phyloP scores from a whole-genome alignment of 2,797 vertebrate genomes.

The Pyrocephalus nanus region DNA sequence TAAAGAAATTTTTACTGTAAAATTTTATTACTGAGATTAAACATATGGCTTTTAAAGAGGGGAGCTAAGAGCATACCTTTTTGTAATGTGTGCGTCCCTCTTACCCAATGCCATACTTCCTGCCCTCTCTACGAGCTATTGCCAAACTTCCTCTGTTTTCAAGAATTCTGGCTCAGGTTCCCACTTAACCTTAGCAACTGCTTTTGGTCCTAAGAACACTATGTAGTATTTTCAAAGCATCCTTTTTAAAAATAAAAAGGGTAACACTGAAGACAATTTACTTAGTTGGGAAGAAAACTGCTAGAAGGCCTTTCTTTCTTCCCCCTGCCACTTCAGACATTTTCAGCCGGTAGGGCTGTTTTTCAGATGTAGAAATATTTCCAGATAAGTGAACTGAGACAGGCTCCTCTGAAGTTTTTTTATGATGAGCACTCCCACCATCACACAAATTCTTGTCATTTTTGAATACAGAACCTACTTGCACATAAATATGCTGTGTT shows the following conservation, averaged over 20 bases:
- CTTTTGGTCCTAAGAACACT: neutral
- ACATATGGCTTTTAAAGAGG: neutral
- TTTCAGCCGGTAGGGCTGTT: neutral
- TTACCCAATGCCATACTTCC: neutral
- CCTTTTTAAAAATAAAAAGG: neutral
- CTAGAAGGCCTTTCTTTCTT: neutral
- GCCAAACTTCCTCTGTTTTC: neutral
- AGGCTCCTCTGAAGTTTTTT: neutral
- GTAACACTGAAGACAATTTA: neutral
- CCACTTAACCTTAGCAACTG: neutral
- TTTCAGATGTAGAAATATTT: neutral
- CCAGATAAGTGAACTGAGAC: neutral
- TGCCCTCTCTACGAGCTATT: neutral
- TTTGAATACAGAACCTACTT: neutral
- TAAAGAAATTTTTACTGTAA: neutral
- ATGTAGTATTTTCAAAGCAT: neutral
- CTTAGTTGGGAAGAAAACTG: neutral
- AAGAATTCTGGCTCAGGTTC: neutral
- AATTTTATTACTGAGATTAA: neutral
- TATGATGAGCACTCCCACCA: neutral
- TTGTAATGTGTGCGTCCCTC: neutral
- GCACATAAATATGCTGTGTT: fast-evolving
- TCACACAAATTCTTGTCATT: neutral
- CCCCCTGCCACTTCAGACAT: neutral
- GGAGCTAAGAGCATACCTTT: neutral